Evolutionary conservation across 2,888 invertebrate species (phyloP), one percentile per base, ranked within the genome.

Genomic region (Drosophila subsilvestris): DNA sequence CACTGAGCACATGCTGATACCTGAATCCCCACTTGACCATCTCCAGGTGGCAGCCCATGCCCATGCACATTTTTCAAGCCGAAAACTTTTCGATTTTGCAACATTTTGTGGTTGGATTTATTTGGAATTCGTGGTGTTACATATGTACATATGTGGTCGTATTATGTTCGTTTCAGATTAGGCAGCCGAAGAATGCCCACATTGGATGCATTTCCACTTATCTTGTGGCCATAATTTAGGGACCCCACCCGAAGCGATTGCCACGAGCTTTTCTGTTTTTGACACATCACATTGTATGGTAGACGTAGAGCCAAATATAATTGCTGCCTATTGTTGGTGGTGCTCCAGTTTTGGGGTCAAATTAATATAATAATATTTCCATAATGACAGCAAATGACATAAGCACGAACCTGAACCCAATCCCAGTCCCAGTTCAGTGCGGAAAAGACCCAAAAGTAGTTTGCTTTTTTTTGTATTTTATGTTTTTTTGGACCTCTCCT

Each of bases 371-470:
- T 79, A 84, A 86, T 84, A 74, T 71, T 67, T 63, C 61, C 48
- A 67, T 68, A 73, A 65, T 60, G 66, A 73, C 74, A 73, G 47
- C 48, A 74, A 88, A 86, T 88, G 85, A 85, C 86, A 85, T 85
- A 88, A 85, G 86, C 84, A 76, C 75, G 82, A 86, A 83, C 86
- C 84, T 85, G 88, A 88, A 85, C 86, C 88, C 88, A 88, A 88
- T 85, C 75, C 74, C 72, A 61, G 82, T 66, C 32, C 29, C 29
- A 29, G 27, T 9, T 53, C 32, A n/a, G 12, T 12, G 32, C 66
- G 42, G 43, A 65, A 76, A 54, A 67, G 51, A 62, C 44, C 75
- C 50, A 56, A 58, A 54, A 50, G 48, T 42, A 50, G 53, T 48
- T 72, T 67, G 63, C 47, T 50, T 42, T 58, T 65, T 60, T 55